A percentile compares a stretch with the other conserved stretches of the same genome.
These are phyloP conservation scores for Oreortyx pictus DNA, from an alignment of 2,797 vertebrate species.

Conservation along the genomic window DNA sequence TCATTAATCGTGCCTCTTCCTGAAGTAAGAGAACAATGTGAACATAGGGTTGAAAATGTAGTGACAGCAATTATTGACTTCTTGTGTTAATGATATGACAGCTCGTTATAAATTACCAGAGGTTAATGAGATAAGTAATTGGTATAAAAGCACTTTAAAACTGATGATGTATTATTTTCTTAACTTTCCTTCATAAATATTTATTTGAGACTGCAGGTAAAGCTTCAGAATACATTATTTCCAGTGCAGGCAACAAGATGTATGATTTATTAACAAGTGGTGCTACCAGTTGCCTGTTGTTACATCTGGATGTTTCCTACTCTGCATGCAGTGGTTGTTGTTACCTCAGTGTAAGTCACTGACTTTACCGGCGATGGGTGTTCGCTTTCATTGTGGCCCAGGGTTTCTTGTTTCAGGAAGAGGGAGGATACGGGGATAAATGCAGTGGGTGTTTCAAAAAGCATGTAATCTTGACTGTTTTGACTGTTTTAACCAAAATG, in stretches of 20 bases:
- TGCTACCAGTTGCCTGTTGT: neutral
- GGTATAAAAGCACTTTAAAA: slow-evolving; percentile 46
- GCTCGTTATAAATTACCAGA: slow-evolving; percentile 60
- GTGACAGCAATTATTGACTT: slow-evolving; percentile 69
- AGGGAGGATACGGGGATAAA: neutral
- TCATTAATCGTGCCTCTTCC: slow-evolving; percentile 32
- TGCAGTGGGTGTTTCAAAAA: neutral
- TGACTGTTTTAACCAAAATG: fast-evolving
- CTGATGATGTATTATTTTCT: slow-evolving; percentile 46
- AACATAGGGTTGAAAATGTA: slow-evolving; percentile 27
- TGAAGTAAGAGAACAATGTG: neutral
- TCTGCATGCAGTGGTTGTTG: neutral
- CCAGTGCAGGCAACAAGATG: neutral
- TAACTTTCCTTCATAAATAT: slow-evolving; percentile 57
- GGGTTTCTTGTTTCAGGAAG: neutral
- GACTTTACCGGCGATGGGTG: neutral
- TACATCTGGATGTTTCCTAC: neutral
- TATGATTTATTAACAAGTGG: fast-evolving
- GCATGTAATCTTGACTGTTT: fast-evolving
- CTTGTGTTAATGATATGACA: slow-evolving; percentile 61
- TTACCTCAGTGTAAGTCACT: neutral
- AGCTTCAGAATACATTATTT: neutral
- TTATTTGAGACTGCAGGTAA: neutral
- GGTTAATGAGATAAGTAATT: slow-evolving; percentile 70
- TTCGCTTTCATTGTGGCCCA: neutral